These are phyloP conservation scores for Macrotus californicus DNA, from an alignment of 2,113 vertebrate genomes.

Conservation along the genomic window DNA sequence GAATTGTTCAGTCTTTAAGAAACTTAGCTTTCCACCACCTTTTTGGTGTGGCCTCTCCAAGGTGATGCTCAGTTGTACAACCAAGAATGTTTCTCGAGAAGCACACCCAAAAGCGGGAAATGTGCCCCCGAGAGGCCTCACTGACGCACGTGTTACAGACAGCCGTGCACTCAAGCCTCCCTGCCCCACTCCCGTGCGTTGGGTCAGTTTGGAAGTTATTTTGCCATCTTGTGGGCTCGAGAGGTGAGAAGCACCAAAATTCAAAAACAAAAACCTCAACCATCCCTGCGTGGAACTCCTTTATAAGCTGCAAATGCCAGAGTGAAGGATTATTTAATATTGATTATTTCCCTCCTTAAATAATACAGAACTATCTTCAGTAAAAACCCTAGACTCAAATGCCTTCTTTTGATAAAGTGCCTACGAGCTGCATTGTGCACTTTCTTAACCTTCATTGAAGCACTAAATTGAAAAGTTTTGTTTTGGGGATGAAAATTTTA, in stretches of 20 bases:
- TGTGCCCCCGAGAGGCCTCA: too few relatives aligned
- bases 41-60: background rate
- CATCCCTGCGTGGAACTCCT: background rate
- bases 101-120: background rate
- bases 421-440: background rate
- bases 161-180: accelerated
- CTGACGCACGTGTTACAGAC: accelerated
- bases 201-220: background rate
- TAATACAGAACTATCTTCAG: background rate
- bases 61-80: background rate
- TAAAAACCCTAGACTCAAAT: background rate
- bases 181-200: background rate
- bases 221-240: background rate
- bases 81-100: background rate
- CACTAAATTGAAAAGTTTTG: background rate
- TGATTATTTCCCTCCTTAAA: background rate
- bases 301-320: background rate
- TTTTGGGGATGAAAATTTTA: slow-evolving; percentile 8
- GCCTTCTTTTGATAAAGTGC: background rate
- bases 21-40: background rate
- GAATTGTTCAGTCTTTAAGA: background rate
- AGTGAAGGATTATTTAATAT: background rate
- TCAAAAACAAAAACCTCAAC: background rate
- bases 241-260: background rate
- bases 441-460: background rate